phyloP scores from a whole-genome alignment of 2,113 vertebrate species.

The Steatornis caripensis region DNA sequence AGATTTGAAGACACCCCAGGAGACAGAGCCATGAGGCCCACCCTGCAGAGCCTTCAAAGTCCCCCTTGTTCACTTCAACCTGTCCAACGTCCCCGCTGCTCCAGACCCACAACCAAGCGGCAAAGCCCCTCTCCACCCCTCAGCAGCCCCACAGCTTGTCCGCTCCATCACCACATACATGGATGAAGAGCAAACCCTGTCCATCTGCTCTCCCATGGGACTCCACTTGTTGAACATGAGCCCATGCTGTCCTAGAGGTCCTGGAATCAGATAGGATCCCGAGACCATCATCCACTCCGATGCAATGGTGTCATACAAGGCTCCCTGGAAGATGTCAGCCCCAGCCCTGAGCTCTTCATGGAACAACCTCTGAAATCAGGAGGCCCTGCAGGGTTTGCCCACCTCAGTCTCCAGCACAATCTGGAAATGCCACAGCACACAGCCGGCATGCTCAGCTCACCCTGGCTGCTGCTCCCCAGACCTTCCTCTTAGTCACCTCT shows the following conservation, averaged over 20 bases:
- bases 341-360: accelerated
- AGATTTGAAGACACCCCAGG: not conserved
- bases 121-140: not conserved
- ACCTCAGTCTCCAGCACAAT: not conserved
- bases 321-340: not conserved
- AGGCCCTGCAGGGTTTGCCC: accelerated
- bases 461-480: not conserved
- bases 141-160: not conserved
- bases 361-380: not conserved
- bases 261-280: not conserved
- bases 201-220: not conserved
- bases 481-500: conserved; percentile 51
- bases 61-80: not conserved
- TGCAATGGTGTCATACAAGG: not conserved
- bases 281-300: not conserved
- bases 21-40: not conserved
- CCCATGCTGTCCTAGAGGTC: not conserved
- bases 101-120: not conserved
- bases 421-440: not conserved
- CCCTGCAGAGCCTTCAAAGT: not conserved
- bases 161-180: accelerated
- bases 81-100: accelerated
- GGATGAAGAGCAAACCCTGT: not conserved
- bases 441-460: not conserved
- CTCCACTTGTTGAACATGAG: not conserved